Percentiles rank a stretch among this genome's conserved stretches.
Conservation (phyloP, 2,797 vertebrate species). For the Falco cherrug region DNA sequence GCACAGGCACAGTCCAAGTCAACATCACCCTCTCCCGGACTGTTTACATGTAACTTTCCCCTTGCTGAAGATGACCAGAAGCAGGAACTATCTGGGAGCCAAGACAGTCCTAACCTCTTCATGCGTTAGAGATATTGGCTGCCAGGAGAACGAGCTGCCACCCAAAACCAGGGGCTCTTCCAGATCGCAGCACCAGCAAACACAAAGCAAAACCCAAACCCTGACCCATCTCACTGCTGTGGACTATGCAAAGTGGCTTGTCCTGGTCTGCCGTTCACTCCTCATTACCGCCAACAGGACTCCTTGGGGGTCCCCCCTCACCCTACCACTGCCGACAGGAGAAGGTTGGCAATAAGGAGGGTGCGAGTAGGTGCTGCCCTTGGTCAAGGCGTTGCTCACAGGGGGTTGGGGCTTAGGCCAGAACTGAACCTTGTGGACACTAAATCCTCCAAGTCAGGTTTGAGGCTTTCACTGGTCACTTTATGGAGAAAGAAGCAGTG, state of each 20-base stretch:
- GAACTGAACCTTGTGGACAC: background rate
- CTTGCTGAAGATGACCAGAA: background rate
- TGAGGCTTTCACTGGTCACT: background rate
- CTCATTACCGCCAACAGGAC: background rate
- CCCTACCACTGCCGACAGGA: background rate
- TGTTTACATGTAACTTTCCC: background rate
- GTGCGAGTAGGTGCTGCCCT: background rate
- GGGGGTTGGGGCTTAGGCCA: background rate
- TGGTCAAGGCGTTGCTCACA: background rate
- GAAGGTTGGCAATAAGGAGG: background rate
- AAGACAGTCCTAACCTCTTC: background rate
- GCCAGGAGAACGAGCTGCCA: background rate
- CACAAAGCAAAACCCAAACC: background rate
- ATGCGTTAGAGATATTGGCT: background rate
- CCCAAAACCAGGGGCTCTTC: background rate
- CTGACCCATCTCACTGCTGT: background rate
- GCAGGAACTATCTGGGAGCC: background rate
- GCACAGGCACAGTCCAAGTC: background rate
- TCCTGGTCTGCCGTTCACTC: background rate
- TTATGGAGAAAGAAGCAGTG: background rate
- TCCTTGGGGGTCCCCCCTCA: background rate
- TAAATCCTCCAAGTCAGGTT: background rate
- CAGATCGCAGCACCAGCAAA: background rate
- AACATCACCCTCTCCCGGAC: background rate
- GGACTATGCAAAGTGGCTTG: accelerated